Evolutionary conservation across 2,797 vertebrate species (phyloP), one percentile per base, ranked within the genome.

Genomic region (Lophotriccus pileatus): DNA sequence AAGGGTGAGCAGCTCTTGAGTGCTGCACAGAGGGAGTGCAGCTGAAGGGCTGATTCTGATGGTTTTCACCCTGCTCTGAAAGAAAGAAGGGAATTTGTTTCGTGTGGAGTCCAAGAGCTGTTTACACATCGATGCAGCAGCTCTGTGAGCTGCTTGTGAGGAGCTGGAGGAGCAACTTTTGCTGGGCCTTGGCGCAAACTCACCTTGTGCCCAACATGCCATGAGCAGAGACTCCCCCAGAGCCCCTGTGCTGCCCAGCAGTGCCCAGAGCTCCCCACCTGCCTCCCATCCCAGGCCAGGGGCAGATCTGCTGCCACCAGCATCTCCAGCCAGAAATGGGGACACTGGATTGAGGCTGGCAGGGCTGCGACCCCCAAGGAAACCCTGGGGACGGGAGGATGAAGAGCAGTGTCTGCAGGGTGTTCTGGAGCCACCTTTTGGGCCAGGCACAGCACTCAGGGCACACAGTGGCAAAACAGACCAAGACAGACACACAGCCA

Each of bases 401-500:
- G 20, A 44, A 11, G 64, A 58, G 17, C 4, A 2, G 44, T 8
- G 16, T 19, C 12, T 43, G 10, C 3, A 3, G 34, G 19, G 9
- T 27, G 72, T 39, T 23, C 55, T 64, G 83, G 44, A 59, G 58
- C 6, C 67, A 27, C 1, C 0, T 23, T 34, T 60, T 9, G 60
- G 70, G 28, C 60, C 32, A 39, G 60, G 44, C 4, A 3, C 14
- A 27, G 25, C 3, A 1, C 41, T 39, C 8, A 6, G 23, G 36
- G 3, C 3, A 2, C 16, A 9, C 0, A 0, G 52, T 55, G 87
- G 28, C 49, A 58, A 18, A 67, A 64, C 0, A n/a, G 28, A 19
- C 43, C 2, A 0, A 37, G 59, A 20, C 25, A 15, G 36, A 10
- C 16, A 1, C 2, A 2, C 0, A 4, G 49, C 30, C 19, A 12